Percentiles rank a stretch among this genome's conserved stretches.
phyloP scores from a whole-genome alignment of 2,888 invertebrate species.

The Papilio gigon region DNA sequence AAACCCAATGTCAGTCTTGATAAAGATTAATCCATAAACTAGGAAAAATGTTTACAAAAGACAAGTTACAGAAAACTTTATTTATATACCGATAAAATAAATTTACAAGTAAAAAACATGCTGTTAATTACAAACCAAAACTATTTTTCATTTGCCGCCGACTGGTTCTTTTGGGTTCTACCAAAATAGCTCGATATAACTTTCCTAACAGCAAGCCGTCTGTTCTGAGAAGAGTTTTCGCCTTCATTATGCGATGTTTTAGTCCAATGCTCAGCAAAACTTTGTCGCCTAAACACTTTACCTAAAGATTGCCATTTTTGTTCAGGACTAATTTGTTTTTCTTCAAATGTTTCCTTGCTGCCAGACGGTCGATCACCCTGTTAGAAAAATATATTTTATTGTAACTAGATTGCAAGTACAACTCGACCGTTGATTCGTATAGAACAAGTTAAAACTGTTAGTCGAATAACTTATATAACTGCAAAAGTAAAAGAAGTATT shows the following conservation, averaged over 20 bases:
- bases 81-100: constrained; percentile 14
- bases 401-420: background rate
- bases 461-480: background rate
- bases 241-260: constrained; percentile 63
- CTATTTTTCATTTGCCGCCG: constrained; percentile 59
- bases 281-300: constrained; percentile 76
- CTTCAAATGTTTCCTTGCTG: constrained; percentile 67
- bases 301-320: constrained; percentile 79
- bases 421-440: background rate
- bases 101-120: constrained; percentile 30
- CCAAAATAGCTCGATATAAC: constrained; percentile 75
- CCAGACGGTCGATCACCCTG: constrained; percentile 72
- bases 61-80: background rate
- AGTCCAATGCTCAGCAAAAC: constrained; percentile 68
- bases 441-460: background rate
- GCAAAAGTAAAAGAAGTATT: background rate
- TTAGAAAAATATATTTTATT: constrained; percentile 44
- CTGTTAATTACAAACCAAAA: constrained; percentile 42
- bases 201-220: constrained; percentile 70
- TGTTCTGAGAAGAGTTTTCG: constrained; percentile 66
- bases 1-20: too few relatives aligned
- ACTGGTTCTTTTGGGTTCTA: constrained; percentile 62
- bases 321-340: constrained; percentile 68
- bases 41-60: background rate
- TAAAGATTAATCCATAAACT: too few relatives aligned